These are phyloP conservation scores for Ceyx margarethae DNA, from an alignment of 2,113 vertebrate genomes.

Conservation along the genomic window DNA sequence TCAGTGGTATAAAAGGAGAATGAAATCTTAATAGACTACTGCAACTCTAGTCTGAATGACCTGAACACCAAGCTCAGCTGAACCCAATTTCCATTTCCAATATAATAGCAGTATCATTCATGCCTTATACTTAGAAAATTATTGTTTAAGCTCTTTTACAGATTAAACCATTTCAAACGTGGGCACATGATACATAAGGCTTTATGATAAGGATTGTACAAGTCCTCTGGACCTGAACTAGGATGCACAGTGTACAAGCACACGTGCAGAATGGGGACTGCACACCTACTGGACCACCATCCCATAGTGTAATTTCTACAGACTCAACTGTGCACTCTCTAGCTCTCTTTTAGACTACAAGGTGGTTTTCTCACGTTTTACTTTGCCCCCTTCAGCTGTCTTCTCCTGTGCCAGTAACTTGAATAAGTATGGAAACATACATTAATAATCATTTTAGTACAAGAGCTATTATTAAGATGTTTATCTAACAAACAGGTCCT, in stretches of 20 bases:
- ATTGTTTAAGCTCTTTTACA: constrained; percentile 36
- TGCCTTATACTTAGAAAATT: constrained; percentile 45
- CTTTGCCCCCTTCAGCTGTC: neutral
- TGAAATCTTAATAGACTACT: constrained; percentile 50
- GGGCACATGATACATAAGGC: neutral
- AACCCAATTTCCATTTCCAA: constrained; percentile 16
- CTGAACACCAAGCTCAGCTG: constrained; percentile 41
- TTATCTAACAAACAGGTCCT: neutral
- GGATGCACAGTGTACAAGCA: neutral
- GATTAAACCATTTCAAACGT: constrained; percentile 14
- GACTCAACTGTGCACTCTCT: neutral
- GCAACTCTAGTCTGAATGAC: constrained; percentile 40
- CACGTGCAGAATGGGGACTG: neutral
- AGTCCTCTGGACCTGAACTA: neutral
- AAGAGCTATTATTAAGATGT: neutral
- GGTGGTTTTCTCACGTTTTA: neutral
- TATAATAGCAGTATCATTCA: constrained; percentile 41
- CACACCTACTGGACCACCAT: neutral
- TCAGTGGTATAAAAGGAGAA: constrained; percentile 20
- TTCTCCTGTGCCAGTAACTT: neutral
- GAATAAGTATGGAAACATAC: neutral
- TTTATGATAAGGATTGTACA: neutral
- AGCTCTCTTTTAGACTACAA: neutral
- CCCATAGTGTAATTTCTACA: neutral
- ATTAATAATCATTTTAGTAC: neutral